These are phyloP conservation scores for Spinus pinus DNA, from an alignment of 2,797 vertebrate species.

Conservation along the genomic window DNA sequence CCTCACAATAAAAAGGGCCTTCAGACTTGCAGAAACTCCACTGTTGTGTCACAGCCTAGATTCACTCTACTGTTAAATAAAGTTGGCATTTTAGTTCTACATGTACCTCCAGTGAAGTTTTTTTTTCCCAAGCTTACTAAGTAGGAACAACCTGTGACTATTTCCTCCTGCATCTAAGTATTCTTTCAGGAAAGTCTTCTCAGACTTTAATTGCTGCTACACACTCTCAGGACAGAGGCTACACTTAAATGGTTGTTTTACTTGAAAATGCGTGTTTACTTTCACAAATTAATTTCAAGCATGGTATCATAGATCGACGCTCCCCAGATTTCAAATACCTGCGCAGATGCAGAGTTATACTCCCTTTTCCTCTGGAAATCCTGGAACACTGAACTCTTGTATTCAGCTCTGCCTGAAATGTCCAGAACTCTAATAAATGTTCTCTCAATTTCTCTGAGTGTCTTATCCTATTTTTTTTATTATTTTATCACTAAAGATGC, in stretches of 20 bases:
- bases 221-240: background rate
- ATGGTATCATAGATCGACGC: background rate
- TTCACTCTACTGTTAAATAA: background rate
- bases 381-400: background rate
- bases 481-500: background rate
- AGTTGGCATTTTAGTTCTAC: background rate
- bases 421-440: background rate
- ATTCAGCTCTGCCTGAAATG: background rate
- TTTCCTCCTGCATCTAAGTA: background rate
- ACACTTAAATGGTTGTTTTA: background rate
- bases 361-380: background rate
- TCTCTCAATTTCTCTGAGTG: background rate
- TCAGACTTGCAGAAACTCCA: background rate
- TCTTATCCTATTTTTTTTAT: background rate
- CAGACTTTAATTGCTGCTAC: background rate
- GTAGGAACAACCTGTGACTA: background rate
- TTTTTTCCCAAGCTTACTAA: background rate
- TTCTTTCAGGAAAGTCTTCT: background rate
- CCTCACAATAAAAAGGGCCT: background rate
- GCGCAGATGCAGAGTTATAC: background rate
- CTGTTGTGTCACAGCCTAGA: background rate
- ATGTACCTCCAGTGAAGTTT: background rate
- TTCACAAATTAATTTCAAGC: background rate
- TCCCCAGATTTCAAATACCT: background rate
- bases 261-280: background rate